Evolutionary conservation across 1,140 invertebrate genomes (phyloP).

Genomic region (Procambarus clarkii): DNA sequence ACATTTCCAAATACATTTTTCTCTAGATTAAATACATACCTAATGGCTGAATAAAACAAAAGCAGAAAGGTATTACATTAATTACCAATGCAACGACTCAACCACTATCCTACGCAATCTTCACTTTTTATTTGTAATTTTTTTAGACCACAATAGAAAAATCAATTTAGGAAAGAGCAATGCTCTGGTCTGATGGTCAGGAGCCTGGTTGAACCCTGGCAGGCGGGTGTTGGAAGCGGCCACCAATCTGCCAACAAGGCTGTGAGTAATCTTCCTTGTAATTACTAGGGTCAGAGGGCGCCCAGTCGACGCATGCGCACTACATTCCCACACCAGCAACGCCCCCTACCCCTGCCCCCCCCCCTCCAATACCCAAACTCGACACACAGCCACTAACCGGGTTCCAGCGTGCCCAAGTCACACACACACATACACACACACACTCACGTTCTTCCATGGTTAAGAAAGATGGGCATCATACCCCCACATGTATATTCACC

Average conservation of each 20-base stretch:
- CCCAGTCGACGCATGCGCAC: slow-evolving; percentile 31
- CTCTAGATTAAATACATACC: too few relatives aligned
- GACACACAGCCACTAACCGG: too few relatives aligned
- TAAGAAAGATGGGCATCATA: too few relatives aligned
- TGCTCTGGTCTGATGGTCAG: background rate
- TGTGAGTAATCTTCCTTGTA: slow-evolving; percentile 61
- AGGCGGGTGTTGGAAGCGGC: slow-evolving; percentile 15
- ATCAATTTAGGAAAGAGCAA: slow-evolving; percentile 1
- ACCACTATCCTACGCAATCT: background rate
- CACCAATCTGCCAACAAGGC: slow-evolving; percentile 48
- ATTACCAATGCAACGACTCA: background rate
- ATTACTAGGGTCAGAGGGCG: slow-evolving; percentile 60
- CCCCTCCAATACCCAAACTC: too few relatives aligned
- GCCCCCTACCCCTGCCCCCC: background rate
- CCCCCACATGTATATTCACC: too few relatives aligned
- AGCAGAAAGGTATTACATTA: too few relatives aligned
- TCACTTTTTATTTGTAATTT: too few relatives aligned
- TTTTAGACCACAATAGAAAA: slow-evolving; percentile 7
- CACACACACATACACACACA: too few relatives aligned
- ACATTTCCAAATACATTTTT: too few relatives aligned
- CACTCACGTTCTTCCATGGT: too few relatives aligned
- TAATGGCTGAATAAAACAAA: too few relatives aligned
- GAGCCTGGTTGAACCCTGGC: background rate
- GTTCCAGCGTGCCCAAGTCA: too few relatives aligned
- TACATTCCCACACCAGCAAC: slow-evolving; percentile 7